Evolutionary conservation across 2,113 vertebrate genomes (phyloP), one percentile per base, ranked within the genome.

Genomic region (Mirounga angustirostris): DNA sequence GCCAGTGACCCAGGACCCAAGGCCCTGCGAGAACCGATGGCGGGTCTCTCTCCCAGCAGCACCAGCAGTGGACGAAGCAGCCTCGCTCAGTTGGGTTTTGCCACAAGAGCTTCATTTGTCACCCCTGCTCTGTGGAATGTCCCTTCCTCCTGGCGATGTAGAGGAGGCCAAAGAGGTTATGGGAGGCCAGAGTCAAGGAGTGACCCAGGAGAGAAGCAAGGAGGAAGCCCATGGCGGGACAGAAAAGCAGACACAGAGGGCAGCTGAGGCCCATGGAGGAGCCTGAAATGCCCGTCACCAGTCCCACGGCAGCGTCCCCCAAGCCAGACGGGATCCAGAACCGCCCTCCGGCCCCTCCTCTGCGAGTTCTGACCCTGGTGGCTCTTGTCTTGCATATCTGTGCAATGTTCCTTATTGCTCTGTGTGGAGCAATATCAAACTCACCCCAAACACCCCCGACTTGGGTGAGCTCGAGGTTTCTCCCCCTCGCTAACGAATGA

Each of bases 1-100:
- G 43, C 54, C 56, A 19, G 83, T 36, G 52, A 74, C 40, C 59
- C 33, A 78, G 24, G 28, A 22, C 43, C 40, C 9, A n/a, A 22
- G 76, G 19, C 12, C 40, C 24, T 36, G 2, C 4, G 11, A 28
- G 58, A 19, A 30, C 59, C 73, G 43, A 58, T 1, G 4, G 11
- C 36, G 24, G 12, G 1, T 22, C 58, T 14, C 54, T 65, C 36
- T 50, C 43, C 1, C 2, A 24, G 28, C 89, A 61, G 7, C 0
- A 1, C 33, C 8, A 40, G 6, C 8, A 10, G 15, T 22, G 24
- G 21, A 36, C 9, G 1, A 81, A 50, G 18, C 40, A 18, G 22
- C 61, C 59, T 69, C 1, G 0, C 33, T 52, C 28, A 1, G 1
- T 0, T 14, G 33, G 30, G 33, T 8, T 1, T 40, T 10, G 18